phyloP scores from a whole-genome alignment of 2,797 vertebrate species.

The Octomys mimax region DNA sequence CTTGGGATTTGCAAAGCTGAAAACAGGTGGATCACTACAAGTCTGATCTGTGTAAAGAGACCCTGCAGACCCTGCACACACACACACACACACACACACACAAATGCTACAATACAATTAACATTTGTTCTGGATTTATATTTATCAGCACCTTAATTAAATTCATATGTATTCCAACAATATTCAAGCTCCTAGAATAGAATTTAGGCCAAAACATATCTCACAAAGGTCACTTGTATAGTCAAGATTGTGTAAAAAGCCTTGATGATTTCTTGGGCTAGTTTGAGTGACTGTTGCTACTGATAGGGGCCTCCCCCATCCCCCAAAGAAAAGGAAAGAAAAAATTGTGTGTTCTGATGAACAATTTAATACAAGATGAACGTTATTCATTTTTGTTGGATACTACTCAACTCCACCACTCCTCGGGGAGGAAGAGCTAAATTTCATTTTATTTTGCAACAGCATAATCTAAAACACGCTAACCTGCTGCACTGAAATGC shows the following conservation, averaged over 20 bases:
- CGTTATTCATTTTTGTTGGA: slow-evolving; percentile 72
- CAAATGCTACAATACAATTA: slow-evolving; percentile 39
- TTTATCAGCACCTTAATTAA: slow-evolving; percentile 14
- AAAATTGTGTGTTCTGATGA: slow-evolving; percentile 46
- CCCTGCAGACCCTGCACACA: no score
- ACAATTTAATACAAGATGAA: slow-evolving; percentile 52
- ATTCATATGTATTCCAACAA: background rate
- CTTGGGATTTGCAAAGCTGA: no score
- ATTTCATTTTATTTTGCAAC: slow-evolving; percentile 73
- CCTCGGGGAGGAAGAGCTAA: slow-evolving; percentile 55
- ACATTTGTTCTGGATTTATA: background rate
- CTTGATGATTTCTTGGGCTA: background rate
- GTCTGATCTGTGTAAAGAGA: no score
- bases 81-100: no score
- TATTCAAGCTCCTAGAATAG: background rate
- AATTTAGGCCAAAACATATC: background rate
- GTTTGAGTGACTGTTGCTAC: slow-evolving; percentile 28
- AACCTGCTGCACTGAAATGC: slow-evolving; percentile 66
- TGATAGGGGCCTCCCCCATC: background rate
- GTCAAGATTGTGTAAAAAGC: background rate
- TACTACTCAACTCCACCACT: slow-evolving; percentile 55
- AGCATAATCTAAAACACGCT: slow-evolving; percentile 63
- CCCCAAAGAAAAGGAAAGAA: background rate
- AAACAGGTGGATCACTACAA: no score
- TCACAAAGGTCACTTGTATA: slow-evolving; percentile 23